Conservation (phyloP, 2,888 invertebrate genomes). For the Cenopis cana region DNA sequence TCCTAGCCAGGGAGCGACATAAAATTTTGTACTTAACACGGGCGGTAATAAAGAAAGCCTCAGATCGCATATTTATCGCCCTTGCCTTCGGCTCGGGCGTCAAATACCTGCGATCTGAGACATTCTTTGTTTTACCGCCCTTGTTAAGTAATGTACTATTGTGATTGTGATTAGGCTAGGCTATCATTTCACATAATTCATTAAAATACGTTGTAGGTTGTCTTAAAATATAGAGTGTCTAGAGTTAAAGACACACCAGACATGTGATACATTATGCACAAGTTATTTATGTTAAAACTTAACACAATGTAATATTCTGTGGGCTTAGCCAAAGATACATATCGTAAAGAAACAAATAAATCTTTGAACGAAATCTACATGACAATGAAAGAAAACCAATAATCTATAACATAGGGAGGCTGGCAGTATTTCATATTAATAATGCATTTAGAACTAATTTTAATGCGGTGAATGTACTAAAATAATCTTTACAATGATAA, state of each 20-base stretch:
- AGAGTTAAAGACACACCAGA: too few relatives aligned
- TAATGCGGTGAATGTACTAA: slow-evolving; percentile 64
- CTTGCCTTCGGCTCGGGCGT: too few relatives aligned
- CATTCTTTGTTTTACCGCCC: too few relatives aligned
- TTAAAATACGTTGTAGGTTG: background rate
- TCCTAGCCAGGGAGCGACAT: too few relatives aligned
- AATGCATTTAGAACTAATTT: slow-evolving; percentile 72
- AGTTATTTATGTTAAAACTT: slow-evolving; percentile 38
- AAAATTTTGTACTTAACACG: too few relatives aligned
- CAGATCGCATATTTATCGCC: too few relatives aligned
- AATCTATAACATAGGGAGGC: slow-evolving; percentile 77
- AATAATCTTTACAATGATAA: slow-evolving; percentile 57
- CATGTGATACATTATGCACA: slow-evolving; percentile 24
- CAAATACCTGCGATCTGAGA: too few relatives aligned
- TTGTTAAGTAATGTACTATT: too few relatives aligned
- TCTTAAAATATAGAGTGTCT: slow-evolving; percentile 3
- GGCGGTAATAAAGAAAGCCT: too few relatives aligned
- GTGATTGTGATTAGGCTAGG: too few relatives aligned
- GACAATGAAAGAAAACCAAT: slow-evolving; percentile 74
- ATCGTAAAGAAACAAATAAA: slow-evolving; percentile 63
- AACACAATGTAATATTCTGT: slow-evolving; percentile 29
- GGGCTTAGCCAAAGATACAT: slow-evolving; percentile 47
- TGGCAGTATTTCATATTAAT: slow-evolving; percentile 81
- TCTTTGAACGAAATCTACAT: slow-evolving; percentile 65
- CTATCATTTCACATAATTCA: background rate